Conservation (phyloP, 64 coral and sea anemone species). For the Actinia equina region DNA sequence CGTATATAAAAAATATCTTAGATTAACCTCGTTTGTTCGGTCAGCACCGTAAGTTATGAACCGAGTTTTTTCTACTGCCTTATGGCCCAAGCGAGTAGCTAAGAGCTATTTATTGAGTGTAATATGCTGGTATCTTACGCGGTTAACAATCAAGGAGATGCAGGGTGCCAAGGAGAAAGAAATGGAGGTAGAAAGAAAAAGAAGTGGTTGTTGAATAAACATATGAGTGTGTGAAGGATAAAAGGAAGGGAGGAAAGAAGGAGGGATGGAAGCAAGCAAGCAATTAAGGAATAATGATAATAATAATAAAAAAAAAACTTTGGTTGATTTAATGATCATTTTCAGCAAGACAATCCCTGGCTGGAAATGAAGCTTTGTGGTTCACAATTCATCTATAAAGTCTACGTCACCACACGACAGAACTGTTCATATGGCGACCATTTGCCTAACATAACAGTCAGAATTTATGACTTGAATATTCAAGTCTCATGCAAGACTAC, state of each 20-base stretch:
- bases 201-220: too few species aligned
- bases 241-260: not conserved
- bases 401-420: not conserved
- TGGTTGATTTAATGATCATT: not conserved
- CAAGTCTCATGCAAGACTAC: not conserved
- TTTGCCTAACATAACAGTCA: not conserved
- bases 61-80: too few species aligned
- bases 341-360: constrained; percentile 12
- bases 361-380: not conserved
- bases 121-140: too few species aligned
- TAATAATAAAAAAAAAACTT: not conserved
- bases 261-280: not conserved
- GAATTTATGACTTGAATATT: not conserved
- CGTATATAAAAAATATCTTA: too few species aligned
- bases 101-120: too few species aligned
- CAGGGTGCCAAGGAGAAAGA: too few species aligned
- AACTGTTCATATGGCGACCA: not conserved
- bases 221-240: too few species aligned
- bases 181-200: too few species aligned
- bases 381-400: not conserved
- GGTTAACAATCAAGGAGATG: too few species aligned
- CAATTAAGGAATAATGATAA: not conserved
- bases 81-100: too few species aligned
- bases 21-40: too few species aligned
- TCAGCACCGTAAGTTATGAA: too few species aligned